Evolutionary conservation across 2,797 vertebrate species (phyloP).

Genomic region (Varecia variegata): DNA sequence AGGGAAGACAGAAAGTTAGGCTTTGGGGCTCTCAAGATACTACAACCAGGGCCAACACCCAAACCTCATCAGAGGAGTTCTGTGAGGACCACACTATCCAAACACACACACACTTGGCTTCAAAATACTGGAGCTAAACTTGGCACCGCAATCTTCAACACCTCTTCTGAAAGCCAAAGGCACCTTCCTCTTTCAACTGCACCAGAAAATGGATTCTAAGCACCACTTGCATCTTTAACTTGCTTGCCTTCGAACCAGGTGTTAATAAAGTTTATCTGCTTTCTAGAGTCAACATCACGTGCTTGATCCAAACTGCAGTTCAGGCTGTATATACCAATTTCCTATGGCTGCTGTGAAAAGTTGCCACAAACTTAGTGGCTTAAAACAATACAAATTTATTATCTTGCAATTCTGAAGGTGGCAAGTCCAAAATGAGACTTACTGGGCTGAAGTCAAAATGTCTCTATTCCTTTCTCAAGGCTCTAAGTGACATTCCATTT

Average conservation of each 20-base stretch:
- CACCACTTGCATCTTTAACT: not conserved
- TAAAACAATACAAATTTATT: not conserved
- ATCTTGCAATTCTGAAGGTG: not conserved
- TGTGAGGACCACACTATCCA: fast-evolving
- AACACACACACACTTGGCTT: not conserved
- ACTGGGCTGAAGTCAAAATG: not conserved
- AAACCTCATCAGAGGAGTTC: not conserved
- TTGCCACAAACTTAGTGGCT: not conserved
- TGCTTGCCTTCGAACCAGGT: not conserved
- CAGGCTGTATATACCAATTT: not conserved
- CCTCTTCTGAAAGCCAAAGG: not conserved
- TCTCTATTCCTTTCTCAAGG: not conserved
- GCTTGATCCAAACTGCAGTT: not conserved
- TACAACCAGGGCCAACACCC: not conserved
- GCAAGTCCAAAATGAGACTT: not conserved
- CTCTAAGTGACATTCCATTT: not conserved
- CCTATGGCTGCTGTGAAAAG: not conserved
- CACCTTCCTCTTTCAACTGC: not conserved
- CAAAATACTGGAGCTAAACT: fast-evolving
- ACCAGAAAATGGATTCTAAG: not conserved
- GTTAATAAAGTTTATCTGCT: not conserved
- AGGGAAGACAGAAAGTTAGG: not conserved
- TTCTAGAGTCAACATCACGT: not conserved
- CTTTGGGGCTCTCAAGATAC: not conserved
- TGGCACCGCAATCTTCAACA: not conserved